A percentile compares a stretch with the other conserved stretches of the same genome.
Evolutionary conservation across 2,797 vertebrate genomes (phyloP).

Genomic region (Cirrhinus mrigala): DNA sequence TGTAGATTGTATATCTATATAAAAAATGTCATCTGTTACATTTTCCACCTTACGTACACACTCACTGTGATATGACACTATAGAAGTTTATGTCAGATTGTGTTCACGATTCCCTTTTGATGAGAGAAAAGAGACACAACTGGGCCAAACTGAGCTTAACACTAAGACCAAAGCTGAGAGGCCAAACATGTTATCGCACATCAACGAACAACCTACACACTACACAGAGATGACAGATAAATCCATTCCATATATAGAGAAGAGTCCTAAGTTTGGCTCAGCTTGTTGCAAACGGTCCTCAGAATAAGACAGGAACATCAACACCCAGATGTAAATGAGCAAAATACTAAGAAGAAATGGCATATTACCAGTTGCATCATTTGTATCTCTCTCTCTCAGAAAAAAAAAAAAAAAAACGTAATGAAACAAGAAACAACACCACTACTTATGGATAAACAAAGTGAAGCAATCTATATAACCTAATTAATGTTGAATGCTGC

Average conservation of each 20-base stretch:
- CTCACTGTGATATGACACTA: constrained; percentile 34
- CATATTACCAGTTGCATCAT: constrained; percentile 24
- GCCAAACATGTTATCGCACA: constrained; percentile 32
- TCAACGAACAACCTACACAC: constrained; percentile 35
- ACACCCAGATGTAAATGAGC: constrained; percentile 33
- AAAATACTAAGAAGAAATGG: constrained; percentile 40
- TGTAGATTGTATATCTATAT: constrained; percentile 60
- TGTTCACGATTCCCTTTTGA: constrained; percentile 30
- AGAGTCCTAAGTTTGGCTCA: constrained; percentile 35
- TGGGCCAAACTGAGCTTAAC: constrained; percentile 40
- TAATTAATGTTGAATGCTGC: neutral
- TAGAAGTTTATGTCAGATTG: constrained; percentile 12
- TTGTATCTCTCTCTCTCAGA: neutral
- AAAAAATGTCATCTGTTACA: constrained; percentile 46
- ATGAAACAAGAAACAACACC: neutral
- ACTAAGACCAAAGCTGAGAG: constrained; percentile 25
- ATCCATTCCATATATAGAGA: constrained; percentile 33
- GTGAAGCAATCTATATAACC: neutral
- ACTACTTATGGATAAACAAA: neutral
- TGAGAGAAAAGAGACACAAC: constrained; percentile 25
- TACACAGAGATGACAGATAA: constrained; percentile 41
- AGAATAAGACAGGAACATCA: neutral
- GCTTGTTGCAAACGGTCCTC: constrained; percentile 28
- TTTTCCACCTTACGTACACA: constrained; percentile 44
- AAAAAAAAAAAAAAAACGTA: neutral